Percentiles rank a stretch among this genome's conserved stretches.
phyloP scores from a whole-genome alignment of 2,113 vertebrate species.

The Neolamprologus longior region DNA sequence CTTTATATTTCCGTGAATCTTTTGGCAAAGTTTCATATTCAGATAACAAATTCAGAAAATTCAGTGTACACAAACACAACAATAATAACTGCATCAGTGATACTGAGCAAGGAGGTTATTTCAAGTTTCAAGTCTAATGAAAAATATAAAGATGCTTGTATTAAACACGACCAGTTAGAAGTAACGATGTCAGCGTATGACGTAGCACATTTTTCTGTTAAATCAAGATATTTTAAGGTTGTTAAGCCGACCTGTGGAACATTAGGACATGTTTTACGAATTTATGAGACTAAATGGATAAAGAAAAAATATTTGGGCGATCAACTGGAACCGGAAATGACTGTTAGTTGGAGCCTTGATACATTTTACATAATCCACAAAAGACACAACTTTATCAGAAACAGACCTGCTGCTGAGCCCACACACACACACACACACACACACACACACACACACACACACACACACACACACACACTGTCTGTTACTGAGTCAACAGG shows the following conservation, averaged over 20 bases:
- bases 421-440: background rate
- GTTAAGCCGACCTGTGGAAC: background rate
- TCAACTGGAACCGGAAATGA: background rate
- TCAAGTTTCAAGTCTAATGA: background rate
- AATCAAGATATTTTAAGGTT: background rate
- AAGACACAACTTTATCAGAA: background rate
- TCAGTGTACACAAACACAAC: background rate
- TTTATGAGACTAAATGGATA: background rate
- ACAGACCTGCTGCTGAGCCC: background rate
- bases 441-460: background rate
- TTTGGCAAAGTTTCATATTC: background rate
- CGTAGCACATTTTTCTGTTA: background rate
- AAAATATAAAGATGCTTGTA: background rate
- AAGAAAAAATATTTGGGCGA: background rate
- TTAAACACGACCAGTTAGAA: background rate
- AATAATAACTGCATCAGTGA: background rate
- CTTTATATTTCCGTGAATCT: background rate
- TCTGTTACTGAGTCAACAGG: constrained; percentile 37
- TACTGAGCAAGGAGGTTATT: background rate
- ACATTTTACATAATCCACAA: background rate
- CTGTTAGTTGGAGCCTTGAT: background rate
- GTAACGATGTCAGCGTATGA: background rate
- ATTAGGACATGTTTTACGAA: background rate
- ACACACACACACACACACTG: background rate
- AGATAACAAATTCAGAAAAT: background rate